Evolutionary conservation across 2,888 invertebrate species (phyloP).

Genomic region (Drosophila neonasuta): DNA sequence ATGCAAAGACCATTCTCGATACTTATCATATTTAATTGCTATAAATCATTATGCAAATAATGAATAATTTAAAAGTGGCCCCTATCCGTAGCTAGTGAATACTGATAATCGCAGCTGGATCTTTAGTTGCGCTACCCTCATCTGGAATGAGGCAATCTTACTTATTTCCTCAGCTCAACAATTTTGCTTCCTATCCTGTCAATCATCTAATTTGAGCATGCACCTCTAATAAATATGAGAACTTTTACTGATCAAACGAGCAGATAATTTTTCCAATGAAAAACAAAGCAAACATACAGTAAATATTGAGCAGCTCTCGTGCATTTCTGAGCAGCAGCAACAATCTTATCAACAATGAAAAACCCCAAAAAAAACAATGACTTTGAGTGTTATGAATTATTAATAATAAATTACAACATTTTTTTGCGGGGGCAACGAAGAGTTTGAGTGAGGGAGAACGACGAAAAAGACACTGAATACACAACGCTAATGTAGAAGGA

Average conservation of each 20-base stretch:
- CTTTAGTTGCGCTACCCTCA: slow-evolving; percentile 1
- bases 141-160: not conserved
- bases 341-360: slow-evolving; percentile 55
- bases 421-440: slow-evolving; percentile 41
- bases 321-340: slow-evolving; percentile 42
- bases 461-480: slow-evolving; percentile 25
- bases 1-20: too few species aligned
- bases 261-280: slow-evolving; percentile 65
- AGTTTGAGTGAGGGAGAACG: not conserved
- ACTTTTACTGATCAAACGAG: slow-evolving; percentile 9
- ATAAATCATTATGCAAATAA: slow-evolving; percentile 4
- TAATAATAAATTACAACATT: slow-evolving; percentile 80
- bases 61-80: not conserved
- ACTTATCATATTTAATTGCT: not conserved
- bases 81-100: not conserved
- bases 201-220: slow-evolving; percentile 16
- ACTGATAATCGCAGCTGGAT: slow-evolving; percentile 4
- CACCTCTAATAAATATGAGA: slow-evolving; percentile 24
- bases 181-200: slow-evolving; percentile 13
- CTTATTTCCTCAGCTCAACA: slow-evolving; percentile 24
- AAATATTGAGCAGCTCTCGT: slow-evolving; percentile 31
- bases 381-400: slow-evolving; percentile 76
- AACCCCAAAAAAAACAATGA: slow-evolving; percentile 17
- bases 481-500: slow-evolving; percentile 68
- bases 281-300: slow-evolving; percentile 34